Base-by-base conservation (phyloP, 1,140 invertebrate species). In the Babylonia areolata region DNA sequence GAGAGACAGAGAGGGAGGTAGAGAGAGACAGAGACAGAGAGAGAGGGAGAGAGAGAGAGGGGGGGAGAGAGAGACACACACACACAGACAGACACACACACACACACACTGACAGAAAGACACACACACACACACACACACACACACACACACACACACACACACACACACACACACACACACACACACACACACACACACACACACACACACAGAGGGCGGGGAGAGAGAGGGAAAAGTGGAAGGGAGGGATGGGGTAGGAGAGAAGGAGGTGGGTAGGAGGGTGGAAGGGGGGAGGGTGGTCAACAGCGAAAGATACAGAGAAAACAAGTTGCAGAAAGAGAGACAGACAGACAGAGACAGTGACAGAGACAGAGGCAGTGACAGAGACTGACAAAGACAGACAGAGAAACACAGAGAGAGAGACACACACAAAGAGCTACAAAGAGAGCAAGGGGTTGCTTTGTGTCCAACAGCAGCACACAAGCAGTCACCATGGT, bases 161-260 rank as follows among this genome's bases (percentile, higher is more conserved):
- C 97, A 97, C 0, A 97, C 98, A 0, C 98, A 98, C 91, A 97
- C 5, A 81, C 5, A 81, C 39, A 81, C 5, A 81, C 79, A 81
- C 39, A n/a, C n/a, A n/a, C n/a, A n/a, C n/a, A n/a, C n/a, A n/a
- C n/a, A n/a, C n/a, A n/a, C n/a, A n/a, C n/a, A n/a, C n/a, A n/a
- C n/a, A n/a, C n/a, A n/a, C n/a, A n/a, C n/a, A n/a, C n/a, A n/a
- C n/a, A n/a, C n/a, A n/a, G n/a, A n/a, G n/a, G n/a, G n/a, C n/a
- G n/a, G n/a, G n/a, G n/a, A n/a, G n/a, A n/a, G n/a, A n/a, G n/a
- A n/a, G n/a, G n/a, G n/a, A n/a, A 42, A 12, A 75, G 69, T 40
- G 33, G 46, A 17, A 73, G 64, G 75, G 51, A 64, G 28, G 35
- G 28, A 64, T 5, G 69, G 31, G 69, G 37, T 31, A 15, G 33